phyloP scores from a whole-genome alignment of 1,140 invertebrate species.

The Globodera ellingtonae region DNA sequence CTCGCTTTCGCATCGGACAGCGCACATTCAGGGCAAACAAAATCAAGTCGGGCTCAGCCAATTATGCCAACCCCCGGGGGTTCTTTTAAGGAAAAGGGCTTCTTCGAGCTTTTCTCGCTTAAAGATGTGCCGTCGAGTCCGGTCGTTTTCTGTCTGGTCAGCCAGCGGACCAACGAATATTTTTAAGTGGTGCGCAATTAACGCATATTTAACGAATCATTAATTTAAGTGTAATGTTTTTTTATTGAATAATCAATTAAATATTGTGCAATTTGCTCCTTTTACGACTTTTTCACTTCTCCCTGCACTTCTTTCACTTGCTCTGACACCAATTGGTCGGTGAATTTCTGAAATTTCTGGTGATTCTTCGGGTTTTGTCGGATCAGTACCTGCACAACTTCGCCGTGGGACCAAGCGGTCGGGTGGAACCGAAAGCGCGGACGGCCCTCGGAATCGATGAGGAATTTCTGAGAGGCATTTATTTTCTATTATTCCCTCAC shows the following conservation, averaged over 20 bases:
- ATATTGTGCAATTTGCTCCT: neutral
- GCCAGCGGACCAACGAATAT: neutral
- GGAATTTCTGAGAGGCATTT: conserved; percentile 63
- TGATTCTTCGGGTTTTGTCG: conserved; percentile 23
- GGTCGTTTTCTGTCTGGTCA: neutral
- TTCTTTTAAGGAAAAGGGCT: conserved; percentile 6
- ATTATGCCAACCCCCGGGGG: neutral
- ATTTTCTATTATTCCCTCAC: neutral
- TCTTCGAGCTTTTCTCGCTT: conserved; percentile 2
- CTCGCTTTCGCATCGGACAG: neutral
- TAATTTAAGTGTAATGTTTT: neutral
- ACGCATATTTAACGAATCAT: neutral
- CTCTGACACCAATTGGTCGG: conserved; percentile 13
- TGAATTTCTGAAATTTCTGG: conserved; percentile 46
- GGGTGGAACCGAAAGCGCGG: conserved; percentile 62
- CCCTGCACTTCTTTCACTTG: conserved; percentile 27
- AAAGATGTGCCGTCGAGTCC: neutral
- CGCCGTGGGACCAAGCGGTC: conserved; percentile 63
- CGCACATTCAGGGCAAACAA: conserved; percentile 7
- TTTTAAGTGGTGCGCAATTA: neutral
- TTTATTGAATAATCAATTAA: neutral
- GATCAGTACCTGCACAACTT: conserved; percentile 52
- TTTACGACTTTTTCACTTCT: conserved; percentile 23
- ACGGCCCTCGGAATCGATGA: conserved; percentile 65
- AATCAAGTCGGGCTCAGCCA: neutral